Conservation (phyloP, 1,140 invertebrate species). For the Helicoverpa armigera region DNA sequence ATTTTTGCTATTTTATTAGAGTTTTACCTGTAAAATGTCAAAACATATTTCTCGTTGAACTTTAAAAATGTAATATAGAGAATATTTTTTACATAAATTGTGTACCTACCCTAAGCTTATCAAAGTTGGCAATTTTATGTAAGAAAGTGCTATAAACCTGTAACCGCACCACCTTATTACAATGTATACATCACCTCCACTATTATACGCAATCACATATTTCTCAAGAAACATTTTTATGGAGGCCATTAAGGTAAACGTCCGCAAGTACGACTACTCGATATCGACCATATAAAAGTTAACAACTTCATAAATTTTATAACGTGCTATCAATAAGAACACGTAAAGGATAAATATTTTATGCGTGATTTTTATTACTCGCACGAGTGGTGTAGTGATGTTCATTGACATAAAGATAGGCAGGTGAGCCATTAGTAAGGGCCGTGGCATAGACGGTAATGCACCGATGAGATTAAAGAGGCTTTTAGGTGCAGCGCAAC, state of each 20-base stretch:
- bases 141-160: neutral
- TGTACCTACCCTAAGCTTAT: neutral
- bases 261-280: slow-evolving; percentile 53
- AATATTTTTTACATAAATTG: neutral
- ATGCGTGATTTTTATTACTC: slow-evolving; percentile 56
- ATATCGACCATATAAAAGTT: slow-evolving; percentile 72
- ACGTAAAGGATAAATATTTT: slow-evolving; percentile 68
- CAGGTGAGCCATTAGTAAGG: slow-evolving; percentile 47
- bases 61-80: neutral
- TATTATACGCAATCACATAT: slow-evolving; percentile 56
- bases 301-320: slow-evolving; percentile 77
- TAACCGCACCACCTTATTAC: slow-evolving; percentile 38
- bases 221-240: slow-evolving; percentile 60
- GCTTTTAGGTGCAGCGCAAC: slow-evolving; percentile 22
- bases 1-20: too few species aligned
- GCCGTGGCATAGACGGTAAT: neutral
- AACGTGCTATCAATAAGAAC: slow-evolving; percentile 71
- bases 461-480: slow-evolving; percentile 8
- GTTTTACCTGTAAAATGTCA: too few species aligned
- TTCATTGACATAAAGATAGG: slow-evolving; percentile 49
- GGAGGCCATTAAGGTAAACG: slow-evolving; percentile 53
- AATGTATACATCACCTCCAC: slow-evolving; percentile 45
- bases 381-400: slow-evolving; percentile 44
- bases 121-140: neutral
- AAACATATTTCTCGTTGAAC: neutral